Evolutionary conservation across 2,888 invertebrate species (phyloP), one percentile per base, ranked within the genome.

Genomic region (Drosophila mercatorum): DNA sequence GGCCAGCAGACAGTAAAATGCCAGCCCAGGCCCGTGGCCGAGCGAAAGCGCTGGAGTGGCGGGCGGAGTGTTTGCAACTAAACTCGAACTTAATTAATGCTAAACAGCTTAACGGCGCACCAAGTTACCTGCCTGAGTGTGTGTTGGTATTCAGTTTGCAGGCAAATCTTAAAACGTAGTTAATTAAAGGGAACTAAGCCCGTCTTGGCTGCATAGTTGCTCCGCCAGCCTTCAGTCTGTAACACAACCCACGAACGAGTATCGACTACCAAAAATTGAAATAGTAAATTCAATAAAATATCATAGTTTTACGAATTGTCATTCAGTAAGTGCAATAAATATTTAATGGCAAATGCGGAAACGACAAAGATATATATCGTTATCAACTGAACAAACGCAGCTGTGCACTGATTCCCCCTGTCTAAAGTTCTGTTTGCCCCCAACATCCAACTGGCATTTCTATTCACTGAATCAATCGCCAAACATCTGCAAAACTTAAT

Each of bases 31-130:
- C 31, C 31, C 7, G 7, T 58, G 66, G 70, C 60, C 66, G 61
- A 17, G 58, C 52, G 67, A 28, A 43, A 62, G 61, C 40, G 55
- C 47, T 56, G 38, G 53, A 74, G 60, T 58, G 72, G n/a, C 60
- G n/a, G 72, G n/a, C 60, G n/a, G 12, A 59, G 66, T 81, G 81
- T 77, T 72, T 80, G 68, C 78, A 72, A 66, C 84, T 78, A 65
- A 68, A 81, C 77, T 82, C 53, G 73, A 82, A 88, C 80, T 88
- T 88, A 84, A 85, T 89, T 89, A 89, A 85, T 85, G 86, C 85
- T 84, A 84, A 84, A 85, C 83, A 82, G 90, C 89, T 89, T 89
- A 89, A 61, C 68, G 60, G 51, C 44, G 28, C 46, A 52, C 28
- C 41, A 28, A 22, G 26, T n/a, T 41, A n/a, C 28, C 17, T 12